Evolutionary conservation across 2,888 invertebrate genomes (phyloP).

Genomic region (Volucella inflata): DNA sequence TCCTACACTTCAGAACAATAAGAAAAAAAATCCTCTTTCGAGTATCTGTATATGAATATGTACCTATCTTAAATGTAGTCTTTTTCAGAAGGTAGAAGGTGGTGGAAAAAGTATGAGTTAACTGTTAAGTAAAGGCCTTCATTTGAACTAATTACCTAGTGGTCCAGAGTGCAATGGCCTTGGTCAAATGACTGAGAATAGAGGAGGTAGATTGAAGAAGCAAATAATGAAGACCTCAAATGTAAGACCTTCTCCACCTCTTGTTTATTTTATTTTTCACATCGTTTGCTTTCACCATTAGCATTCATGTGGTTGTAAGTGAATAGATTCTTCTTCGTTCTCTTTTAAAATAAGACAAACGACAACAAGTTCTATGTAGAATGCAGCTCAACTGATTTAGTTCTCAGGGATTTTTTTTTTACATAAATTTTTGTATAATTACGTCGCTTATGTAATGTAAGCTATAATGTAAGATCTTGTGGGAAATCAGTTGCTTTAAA

Average conservation of each 20-base stretch:
- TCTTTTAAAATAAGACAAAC: neutral
- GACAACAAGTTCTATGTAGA: neutral
- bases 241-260: neutral
- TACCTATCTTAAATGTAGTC: slow-evolving; percentile 21
- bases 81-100: slow-evolving; percentile 3
- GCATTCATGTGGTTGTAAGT: slow-evolving; percentile 14
- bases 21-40: slow-evolving; percentile 16
- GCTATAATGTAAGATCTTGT: too few species aligned
- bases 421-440: too few species aligned
- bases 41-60: slow-evolving; percentile 29
- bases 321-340: neutral
- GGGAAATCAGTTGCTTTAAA: too few species aligned
- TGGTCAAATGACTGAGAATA: slow-evolving; percentile 50
- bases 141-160: slow-evolving; percentile 68
- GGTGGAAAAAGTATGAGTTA: slow-evolving; percentile 23
- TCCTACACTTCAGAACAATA: slow-evolving; percentile 16
- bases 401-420: neutral
- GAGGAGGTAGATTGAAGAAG: slow-evolving; percentile 46
- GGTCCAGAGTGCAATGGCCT: slow-evolving; percentile 58
- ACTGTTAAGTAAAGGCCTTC: slow-evolving; percentile 48
- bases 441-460: too few species aligned
- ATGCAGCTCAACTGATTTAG: slow-evolving; percentile 5
- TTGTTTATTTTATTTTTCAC: slow-evolving; percentile 23
- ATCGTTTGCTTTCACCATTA: slow-evolving; percentile 48
- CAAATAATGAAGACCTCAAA: slow-evolving; percentile 9